phyloP scores from a whole-genome alignment of 2,113 vertebrate genomes.

The Conger conger region DNA sequence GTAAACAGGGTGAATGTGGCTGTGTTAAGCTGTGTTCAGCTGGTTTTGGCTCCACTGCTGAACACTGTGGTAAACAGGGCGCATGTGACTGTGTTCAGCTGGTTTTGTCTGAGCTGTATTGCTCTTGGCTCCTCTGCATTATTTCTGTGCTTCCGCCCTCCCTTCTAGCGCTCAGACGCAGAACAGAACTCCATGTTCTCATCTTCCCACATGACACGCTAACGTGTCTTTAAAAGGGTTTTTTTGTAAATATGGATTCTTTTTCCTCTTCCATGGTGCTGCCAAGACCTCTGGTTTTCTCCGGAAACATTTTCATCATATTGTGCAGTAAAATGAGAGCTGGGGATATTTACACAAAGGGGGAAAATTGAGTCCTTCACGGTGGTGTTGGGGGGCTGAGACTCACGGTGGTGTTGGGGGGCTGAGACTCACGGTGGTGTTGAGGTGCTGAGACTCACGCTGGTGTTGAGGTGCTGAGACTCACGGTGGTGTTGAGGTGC shows the following conservation, averaged over 20 bases:
- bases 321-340: neutral
- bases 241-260: slow-evolving; percentile 38
- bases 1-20: slow-evolving; percentile 48
- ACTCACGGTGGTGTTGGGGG: too few species aligned
- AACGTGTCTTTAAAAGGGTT: slow-evolving; percentile 16
- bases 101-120: slow-evolving; percentile 44
- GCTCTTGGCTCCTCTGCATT: slow-evolving; percentile 21
- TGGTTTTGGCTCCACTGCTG: slow-evolving; percentile 39
- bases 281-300: slow-evolving; percentile 25
- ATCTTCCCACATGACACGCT: slow-evolving; percentile 40
- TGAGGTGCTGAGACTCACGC: too few species aligned
- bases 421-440: too few species aligned
- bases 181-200: slow-evolving; percentile 36
- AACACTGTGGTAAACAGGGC: slow-evolving; percentile 49
- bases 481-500: too few species aligned
- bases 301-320: neutral
- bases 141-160: slow-evolving; percentile 28
- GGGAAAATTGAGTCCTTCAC: neutral
- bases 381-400: neutral
- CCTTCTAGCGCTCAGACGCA: slow-evolving; percentile 46
- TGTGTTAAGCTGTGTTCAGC: slow-evolving; percentile 26
- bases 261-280: slow-evolving; percentile 30
- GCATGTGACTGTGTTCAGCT: slow-evolving; percentile 31
- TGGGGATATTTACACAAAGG: neutral
- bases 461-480: too few species aligned